Percentiles rank a stretch among this genome's conserved stretches.
These are phyloP conservation scores for Aythya fuligula DNA, from an alignment of 2,797 vertebrate genomes.

Conservation along the genomic window DNA sequence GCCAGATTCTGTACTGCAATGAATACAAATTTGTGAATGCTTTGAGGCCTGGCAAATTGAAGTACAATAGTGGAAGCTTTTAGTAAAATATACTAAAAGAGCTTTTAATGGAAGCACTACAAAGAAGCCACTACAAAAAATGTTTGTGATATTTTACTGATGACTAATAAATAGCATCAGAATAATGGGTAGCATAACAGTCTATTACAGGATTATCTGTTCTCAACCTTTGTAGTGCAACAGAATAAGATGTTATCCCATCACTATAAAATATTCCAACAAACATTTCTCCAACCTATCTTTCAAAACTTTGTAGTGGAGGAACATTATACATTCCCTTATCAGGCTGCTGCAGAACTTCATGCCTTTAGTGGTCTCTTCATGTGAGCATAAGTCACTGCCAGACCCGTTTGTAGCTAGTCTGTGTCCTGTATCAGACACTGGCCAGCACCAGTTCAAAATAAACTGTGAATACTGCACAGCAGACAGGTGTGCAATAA, in stretches of 20 bases:
- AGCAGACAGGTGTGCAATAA: not conserved
- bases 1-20: not conserved
- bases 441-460: not conserved
- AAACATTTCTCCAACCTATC: not conserved
- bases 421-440: not conserved
- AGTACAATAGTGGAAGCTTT: rapidly evolving
- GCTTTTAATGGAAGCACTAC: not conserved
- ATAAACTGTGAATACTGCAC: not conserved
- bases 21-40: not conserved
- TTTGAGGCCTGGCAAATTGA: not conserved
- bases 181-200: not conserved
- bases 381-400: not conserved
- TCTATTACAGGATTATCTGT: not conserved
- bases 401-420: not conserved
- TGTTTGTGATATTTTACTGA: not conserved
- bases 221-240: not conserved
- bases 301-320: not conserved
- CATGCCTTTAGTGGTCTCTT: not conserved
- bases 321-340: not conserved
- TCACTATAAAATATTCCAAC: not conserved
- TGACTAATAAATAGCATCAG: not conserved
- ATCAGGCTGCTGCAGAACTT: not conserved
- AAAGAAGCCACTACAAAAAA: not conserved
- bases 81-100: not conserved
- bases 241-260: not conserved